phyloP scores from a whole-genome alignment of 2,888 invertebrate species.

The Drosophila helvetica region DNA sequence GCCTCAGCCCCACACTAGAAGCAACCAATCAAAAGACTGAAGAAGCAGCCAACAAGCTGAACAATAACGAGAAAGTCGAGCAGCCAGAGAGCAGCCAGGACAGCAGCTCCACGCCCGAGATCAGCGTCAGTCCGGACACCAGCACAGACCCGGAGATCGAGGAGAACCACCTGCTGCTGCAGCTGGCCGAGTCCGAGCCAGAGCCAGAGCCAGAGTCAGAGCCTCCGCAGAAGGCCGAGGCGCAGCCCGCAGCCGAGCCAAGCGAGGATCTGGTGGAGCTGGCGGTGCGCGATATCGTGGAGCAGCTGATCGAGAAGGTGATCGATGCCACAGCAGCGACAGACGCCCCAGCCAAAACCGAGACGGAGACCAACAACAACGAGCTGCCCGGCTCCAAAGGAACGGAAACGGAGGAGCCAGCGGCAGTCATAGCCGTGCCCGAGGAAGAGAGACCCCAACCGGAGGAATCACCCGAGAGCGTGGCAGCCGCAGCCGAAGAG shows the following conservation, averaged over 20 bases:
- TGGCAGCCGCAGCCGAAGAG: conserved; percentile 67
- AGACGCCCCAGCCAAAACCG: conserved; percentile 37
- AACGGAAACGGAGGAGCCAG: background rate
- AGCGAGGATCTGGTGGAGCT: conserved; percentile 57
- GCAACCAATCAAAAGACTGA: conserved; percentile 84
- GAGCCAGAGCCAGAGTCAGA: conserved; percentile 9
- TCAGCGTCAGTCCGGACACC: conserved; percentile 59
- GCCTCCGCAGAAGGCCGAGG: background rate
- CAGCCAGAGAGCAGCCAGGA: conserved; percentile 61
- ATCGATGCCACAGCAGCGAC: conserved; percentile 67
- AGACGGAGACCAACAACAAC: conserved; percentile 67
- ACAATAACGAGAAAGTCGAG: conserved; percentile 67
- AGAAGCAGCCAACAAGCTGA: conserved; percentile 80
- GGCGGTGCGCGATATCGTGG: conserved; percentile 81
- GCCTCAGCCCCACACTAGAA: conserved; percentile 40
- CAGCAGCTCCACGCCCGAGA: conserved; percentile 46
- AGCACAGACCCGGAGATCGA: background rate
- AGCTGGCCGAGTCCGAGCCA: conserved; percentile 11
- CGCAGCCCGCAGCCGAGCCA: conserved; percentile 33
- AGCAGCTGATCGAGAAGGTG: conserved; percentile 81
- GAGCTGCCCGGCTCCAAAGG: conserved; percentile 46
- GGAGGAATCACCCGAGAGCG: conserved; percentile 25
- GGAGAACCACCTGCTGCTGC: conserved; percentile 4
- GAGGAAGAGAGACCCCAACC: background rate
- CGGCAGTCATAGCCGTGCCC: conserved; percentile 11